phyloP scores from a whole-genome alignment of 2,888 invertebrate genomes.

The Poecilobothrus nobilitatus region DNA sequence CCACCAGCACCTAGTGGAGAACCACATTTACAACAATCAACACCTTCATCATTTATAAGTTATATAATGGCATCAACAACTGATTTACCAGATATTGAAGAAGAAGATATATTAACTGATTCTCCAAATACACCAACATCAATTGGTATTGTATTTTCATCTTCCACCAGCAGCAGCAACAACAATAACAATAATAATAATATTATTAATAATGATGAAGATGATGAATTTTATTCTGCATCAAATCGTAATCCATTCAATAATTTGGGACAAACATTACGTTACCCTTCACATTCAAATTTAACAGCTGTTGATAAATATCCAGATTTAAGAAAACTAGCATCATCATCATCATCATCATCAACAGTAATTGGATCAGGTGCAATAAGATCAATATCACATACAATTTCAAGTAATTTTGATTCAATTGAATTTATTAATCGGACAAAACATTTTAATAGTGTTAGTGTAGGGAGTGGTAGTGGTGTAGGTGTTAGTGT shows the following conservation, averaged over 20 bases:
- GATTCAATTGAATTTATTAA: background rate
- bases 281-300: constrained; percentile 24
- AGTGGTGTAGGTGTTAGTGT: too few species aligned
- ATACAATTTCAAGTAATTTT: constrained; percentile 14
- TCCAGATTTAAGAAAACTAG: constrained; percentile 15
- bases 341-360: constrained; percentile 15
- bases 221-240: constrained; percentile 8
- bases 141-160: background rate
- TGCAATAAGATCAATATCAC: constrained; percentile 21
- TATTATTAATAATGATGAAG: constrained; percentile 7
- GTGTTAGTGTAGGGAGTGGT: background rate
- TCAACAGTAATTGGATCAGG: background rate
- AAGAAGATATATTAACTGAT: constrained; percentile 19
- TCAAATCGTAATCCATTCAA: constrained; percentile 18
- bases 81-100: constrained; percentile 24
- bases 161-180: background rate
- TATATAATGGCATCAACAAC: constrained; percentile 16
- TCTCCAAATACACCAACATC: constrained; percentile 1
- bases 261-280: constrained; percentile 18
- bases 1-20: background rate
- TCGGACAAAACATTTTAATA: background rate
- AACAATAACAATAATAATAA: background rate
- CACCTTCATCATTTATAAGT: constrained; percentile 13
- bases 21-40: background rate
- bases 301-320: constrained; percentile 20